phyloP scores from a whole-genome alignment of 2,797 vertebrate species.

The Hippopotamyrus pictus region DNA sequence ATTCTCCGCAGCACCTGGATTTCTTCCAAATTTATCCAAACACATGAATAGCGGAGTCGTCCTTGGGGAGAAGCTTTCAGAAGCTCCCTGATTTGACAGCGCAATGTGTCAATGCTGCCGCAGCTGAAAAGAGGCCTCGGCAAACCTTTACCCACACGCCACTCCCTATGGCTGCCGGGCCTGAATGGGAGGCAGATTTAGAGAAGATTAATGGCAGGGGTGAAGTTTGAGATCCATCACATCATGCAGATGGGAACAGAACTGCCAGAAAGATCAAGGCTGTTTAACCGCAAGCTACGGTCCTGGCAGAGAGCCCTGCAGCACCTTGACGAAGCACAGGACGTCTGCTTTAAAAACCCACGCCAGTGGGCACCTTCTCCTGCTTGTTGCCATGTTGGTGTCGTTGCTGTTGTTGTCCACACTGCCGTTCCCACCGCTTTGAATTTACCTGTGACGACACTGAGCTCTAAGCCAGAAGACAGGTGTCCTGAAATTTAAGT shows the following conservation, averaged over 20 bases:
- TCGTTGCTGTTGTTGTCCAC: neutral
- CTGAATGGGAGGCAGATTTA: constrained; percentile 11
- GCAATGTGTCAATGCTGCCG: constrained; percentile 19
- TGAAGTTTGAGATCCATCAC: constrained; percentile 15
- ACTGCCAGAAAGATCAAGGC: constrained; percentile 21
- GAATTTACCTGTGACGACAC: constrained; percentile 8
- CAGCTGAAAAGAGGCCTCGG: constrained; percentile 3
- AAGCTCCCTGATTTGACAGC: constrained; percentile 15
- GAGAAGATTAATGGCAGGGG: constrained; percentile 21
- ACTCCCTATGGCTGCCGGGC: constrained; percentile 17
- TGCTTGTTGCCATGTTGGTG: neutral
- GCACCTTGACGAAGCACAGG: neutral
- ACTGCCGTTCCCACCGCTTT: neutral
- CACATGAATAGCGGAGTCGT: neutral
- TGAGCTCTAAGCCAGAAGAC: constrained; percentile 8
- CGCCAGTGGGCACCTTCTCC: neutral
- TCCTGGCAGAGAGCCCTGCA: neutral
- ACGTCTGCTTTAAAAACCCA: neutral
- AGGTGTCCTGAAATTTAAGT: constrained; percentile 16
- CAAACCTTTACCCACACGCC: constrained; percentile 10
- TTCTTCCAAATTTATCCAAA: constrained; percentile 22
- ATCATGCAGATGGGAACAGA: constrained; percentile 18
- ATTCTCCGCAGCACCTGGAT: constrained; percentile 11
- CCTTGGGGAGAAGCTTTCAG: constrained; percentile 17
- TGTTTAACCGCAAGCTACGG: neutral